Evolutionary conservation across 1,140 invertebrate genomes (phyloP).

Genomic region (Gerris buenoi): DNA sequence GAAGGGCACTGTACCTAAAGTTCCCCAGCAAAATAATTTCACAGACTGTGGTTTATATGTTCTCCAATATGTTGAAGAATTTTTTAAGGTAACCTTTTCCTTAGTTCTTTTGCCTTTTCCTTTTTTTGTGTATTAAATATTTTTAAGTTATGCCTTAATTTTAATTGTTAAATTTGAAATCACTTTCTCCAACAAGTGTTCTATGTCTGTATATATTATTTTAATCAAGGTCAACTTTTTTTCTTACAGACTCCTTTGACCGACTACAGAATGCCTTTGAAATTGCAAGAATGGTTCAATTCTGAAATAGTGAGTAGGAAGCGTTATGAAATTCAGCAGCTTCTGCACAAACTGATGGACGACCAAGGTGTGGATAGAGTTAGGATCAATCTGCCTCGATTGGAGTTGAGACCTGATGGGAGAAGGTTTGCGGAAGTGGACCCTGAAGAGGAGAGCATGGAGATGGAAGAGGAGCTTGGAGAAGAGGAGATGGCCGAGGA

Average conservation of each 20-base stretch:
- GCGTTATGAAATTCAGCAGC: conserved; percentile 57
- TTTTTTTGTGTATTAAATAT: background rate
- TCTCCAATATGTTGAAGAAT: conserved; percentile 89
- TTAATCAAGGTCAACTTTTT: too few species aligned
- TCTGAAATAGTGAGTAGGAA: conserved; percentile 59
- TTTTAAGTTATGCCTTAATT: background rate
- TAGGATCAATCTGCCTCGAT: conserved; percentile 29
- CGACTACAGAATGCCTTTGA: conserved; percentile 58
- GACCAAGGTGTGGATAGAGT: conserved; percentile 31
- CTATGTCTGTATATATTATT: too few species aligned
- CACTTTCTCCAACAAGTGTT: too few species aligned
- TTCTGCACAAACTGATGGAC: conserved; percentile 53
- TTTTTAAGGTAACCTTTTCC: conserved; percentile 71
- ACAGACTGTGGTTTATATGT: conserved; percentile 93
- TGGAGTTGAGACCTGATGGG: conserved; percentile 30
- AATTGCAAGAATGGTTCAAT: conserved; percentile 53
- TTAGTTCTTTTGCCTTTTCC: background rate
- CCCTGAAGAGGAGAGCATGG: conserved; percentile 24
- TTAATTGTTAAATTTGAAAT: too few species aligned
- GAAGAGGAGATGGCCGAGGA: conserved; percentile 11
- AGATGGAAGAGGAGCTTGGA: conserved; percentile 17
- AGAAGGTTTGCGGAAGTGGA: conserved; percentile 21
- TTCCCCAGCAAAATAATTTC: conserved; percentile 92
- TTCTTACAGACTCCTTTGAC: conserved; percentile 48
- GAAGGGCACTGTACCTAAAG: conserved; percentile 67